phyloP scores from a whole-genome alignment of 2,797 vertebrate species.

The Borostomias antarcticus region DNA sequence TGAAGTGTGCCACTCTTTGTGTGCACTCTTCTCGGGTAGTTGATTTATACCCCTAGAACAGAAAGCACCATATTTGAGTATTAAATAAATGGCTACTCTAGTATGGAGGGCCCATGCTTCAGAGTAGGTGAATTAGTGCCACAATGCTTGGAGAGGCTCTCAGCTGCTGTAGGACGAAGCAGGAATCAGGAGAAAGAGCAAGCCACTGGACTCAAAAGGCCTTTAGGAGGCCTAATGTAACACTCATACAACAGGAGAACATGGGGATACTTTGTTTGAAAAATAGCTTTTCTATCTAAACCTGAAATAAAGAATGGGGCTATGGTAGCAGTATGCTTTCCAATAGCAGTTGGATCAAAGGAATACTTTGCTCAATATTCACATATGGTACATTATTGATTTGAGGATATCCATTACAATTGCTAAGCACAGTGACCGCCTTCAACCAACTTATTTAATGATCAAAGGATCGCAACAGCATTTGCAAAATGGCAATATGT shows the following conservation, averaged over 20 bases:
- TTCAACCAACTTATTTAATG: conserved; percentile 32
- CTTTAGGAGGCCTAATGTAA: conserved; percentile 31
- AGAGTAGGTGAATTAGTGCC: conserved; percentile 65
- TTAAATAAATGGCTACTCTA: conserved; percentile 73
- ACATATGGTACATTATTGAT: conserved; percentile 49
- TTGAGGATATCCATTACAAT: conserved; percentile 44
- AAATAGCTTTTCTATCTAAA: no score
- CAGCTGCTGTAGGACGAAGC: conserved; percentile 6
- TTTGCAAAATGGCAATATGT: conserved; percentile 31
- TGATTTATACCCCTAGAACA: conserved; percentile 69
- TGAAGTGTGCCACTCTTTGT: conserved; percentile 78
- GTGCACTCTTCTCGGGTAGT: conserved; percentile 52
- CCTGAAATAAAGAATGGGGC: no score
- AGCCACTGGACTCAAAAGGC: conserved; percentile 53
- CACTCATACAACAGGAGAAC: conserved; percentile 40
- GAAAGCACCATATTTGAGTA: conserved; percentile 70
- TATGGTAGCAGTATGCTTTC: no score
- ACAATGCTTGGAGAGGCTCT: conserved; percentile 29
- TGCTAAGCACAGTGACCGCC: conserved; percentile 48
- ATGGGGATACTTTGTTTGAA: conserved; percentile 42
- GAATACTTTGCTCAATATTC: conserved; percentile 30
- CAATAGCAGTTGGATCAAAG: neutral
- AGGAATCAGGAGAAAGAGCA: conserved; percentile 22
- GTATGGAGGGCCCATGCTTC: conserved; percentile 49
- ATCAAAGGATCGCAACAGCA: conserved; percentile 24